Percentiles rank a stretch among this genome's conserved stretches.
phyloP scores from a whole-genome alignment of 2,113 vertebrate genomes.

The Haemorhous mexicanus region DNA sequence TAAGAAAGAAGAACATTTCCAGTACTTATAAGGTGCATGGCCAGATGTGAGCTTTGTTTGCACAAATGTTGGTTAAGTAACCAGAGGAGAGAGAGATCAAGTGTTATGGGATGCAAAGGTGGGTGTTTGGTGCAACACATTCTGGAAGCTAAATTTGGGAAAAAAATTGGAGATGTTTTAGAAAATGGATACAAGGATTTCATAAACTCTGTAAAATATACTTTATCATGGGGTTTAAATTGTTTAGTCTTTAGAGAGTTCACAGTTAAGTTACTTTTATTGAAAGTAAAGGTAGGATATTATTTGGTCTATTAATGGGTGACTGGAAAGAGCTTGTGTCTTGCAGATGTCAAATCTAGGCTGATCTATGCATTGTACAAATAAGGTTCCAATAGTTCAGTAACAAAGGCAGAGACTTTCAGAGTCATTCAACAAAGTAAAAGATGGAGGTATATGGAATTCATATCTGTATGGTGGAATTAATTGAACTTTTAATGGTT shows the following conservation, averaged over 20 bases:
- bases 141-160: background rate
- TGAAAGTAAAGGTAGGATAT: background rate
- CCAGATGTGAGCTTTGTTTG: background rate
- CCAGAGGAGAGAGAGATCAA: background rate
- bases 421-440: background rate
- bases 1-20: background rate
- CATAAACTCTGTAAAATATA: background rate
- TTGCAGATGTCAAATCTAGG: background rate
- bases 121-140: background rate
- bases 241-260: background rate
- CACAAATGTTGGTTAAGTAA: background rate
- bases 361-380: background rate
- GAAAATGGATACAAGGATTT: background rate
- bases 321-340: background rate
- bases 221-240: background rate
- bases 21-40: background rate
- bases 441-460: background rate
- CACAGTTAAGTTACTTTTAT: background rate
- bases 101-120: background rate
- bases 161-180: background rate
- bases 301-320: background rate
- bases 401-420: background rate
- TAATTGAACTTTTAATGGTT: background rate
- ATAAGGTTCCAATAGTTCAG: background rate
- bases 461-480: background rate